Evolutionary conservation across 2,113 vertebrate species (phyloP), one percentile per base, ranked within the genome.

Genomic region (Formicarius rufipectus): DNA sequence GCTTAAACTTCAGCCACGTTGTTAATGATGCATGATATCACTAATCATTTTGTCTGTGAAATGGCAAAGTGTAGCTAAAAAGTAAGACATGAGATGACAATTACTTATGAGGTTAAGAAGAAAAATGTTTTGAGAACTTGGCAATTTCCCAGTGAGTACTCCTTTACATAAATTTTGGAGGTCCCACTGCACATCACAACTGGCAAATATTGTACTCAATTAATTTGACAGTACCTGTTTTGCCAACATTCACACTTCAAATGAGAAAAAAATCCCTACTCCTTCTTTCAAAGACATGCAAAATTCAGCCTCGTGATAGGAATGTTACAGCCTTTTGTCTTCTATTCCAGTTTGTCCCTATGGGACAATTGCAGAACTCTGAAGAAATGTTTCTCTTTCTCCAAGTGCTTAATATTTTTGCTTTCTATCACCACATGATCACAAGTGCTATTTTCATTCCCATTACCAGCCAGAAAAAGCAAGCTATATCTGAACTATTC

Each of bases 11-110:
- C 35, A 67, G 79, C 50, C 67, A 72, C 62, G 18, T 60, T 82
- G 50, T 52, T 90, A 92, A 88, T 75, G 59, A 80, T 94, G 68
- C 39, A 62, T 86, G 64, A 68, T 84, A 80, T 60, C 88, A 94
- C 58, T 83, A 85, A 75, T 59, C 1, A 74, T 59, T 78, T 87
- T 18, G 67, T 87, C 71, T 74, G n/a, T 60, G 44, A 82, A 92
- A 69, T 60, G 59, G 44, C 39, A 87, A 83, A 84, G 52, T 69
- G n/a, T 63, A 69, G 42, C 58, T 77, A 71, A 92, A 90, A 91
- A 90, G 31, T 17, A 62, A 33, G 42, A 84, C 35, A 81, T 37
- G 44, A 88, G 31, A 44, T 72, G 73, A 71, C 52, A 84, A 60
- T 76, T 93, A 22, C 37, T 81, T 75, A 31, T 45, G 44, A 87